Percentiles rank a stretch among this genome's conserved stretches.
Evolutionary conservation across 2,113 vertebrate genomes (phyloP).

Genomic region (Thamnaconus septentrionalis): DNA sequence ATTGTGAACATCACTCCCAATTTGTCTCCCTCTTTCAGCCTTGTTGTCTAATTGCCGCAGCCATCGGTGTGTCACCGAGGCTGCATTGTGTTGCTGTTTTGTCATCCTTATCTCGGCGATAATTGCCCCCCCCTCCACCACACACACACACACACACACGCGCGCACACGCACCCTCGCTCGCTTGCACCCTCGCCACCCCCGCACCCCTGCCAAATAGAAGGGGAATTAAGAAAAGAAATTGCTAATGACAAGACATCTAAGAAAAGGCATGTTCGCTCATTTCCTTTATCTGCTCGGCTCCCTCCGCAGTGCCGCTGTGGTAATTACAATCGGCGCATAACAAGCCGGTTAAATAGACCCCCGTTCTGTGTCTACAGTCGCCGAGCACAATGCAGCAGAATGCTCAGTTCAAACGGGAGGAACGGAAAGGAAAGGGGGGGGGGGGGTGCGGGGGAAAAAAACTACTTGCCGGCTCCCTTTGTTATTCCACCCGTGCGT

Average conservation of each 20-base stretch:
- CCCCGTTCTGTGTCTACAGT: slow-evolving; percentile 61
- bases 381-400: slow-evolving; percentile 57
- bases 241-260: slow-evolving; percentile 70
- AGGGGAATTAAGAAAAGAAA: slow-evolving; percentile 69
- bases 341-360: slow-evolving; percentile 70
- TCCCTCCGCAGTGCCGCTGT: slow-evolving; percentile 55
- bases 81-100: slow-evolving; percentile 71
- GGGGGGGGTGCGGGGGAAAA: too few species aligned
- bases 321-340: slow-evolving; percentile 70
- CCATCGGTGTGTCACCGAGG: slow-evolving; percentile 60
- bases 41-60: slow-evolving; percentile 70
- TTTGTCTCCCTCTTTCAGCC: slow-evolving; percentile 63
- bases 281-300: slow-evolving; percentile 61
- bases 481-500: slow-evolving; percentile 74
- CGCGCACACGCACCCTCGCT: too few species aligned
- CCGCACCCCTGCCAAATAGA: slow-evolving; percentile 51
- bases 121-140: slow-evolving; percentile 42
- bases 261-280: slow-evolving; percentile 63
- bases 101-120: slow-evolving; percentile 69
- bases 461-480: slow-evolving; percentile 54
- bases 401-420: slow-evolving; percentile 66
- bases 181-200: too few species aligned
- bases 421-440: not conserved
- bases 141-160: too few species aligned
- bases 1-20: slow-evolving; percentile 69